Evolutionary conservation across 2,888 invertebrate species (phyloP).

Genomic region (Theretra japonica): DNA sequence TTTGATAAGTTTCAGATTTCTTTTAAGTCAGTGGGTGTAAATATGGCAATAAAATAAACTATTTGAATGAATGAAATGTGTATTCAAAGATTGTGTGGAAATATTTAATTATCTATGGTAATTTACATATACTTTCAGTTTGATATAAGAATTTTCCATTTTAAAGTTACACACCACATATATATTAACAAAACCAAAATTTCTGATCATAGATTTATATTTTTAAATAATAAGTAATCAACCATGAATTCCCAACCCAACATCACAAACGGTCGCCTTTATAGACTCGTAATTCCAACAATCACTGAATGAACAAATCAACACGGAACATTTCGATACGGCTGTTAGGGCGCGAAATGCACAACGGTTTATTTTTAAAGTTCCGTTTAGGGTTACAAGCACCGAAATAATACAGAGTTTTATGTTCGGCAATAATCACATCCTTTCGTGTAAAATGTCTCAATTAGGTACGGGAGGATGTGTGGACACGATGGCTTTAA

Average conservation of each 20-base stretch:
- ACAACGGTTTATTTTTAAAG: slow-evolving; percentile 59
- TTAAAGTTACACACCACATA: neutral
- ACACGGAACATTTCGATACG: slow-evolving; percentile 18
- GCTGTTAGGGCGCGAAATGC: slow-evolving; percentile 27
- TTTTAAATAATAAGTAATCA: neutral
- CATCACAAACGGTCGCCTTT: neutral
- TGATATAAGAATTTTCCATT: no score
- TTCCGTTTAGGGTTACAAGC: slow-evolving; percentile 56
- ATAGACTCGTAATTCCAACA: slow-evolving; percentile 1
- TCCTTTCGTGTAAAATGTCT: slow-evolving; percentile 81
- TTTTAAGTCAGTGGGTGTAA: neutral
- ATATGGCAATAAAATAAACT: no score
- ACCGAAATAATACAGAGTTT: slow-evolving; percentile 73
- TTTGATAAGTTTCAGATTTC: neutral
- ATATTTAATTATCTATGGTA: no score
- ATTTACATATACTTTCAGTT: no score
- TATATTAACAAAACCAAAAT: neutral
- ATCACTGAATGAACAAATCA: slow-evolving; percentile 24
- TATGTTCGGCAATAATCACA: slow-evolving; percentile 81
- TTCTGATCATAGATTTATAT: neutral
- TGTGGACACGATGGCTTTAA: slow-evolving; percentile 74
- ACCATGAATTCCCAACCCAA: neutral
- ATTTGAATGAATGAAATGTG: no score
- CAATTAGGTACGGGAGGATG: slow-evolving; percentile 81
- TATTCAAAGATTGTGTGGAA: no score